Conservation (phyloP, 2,888 invertebrate genomes). For the Epinotia brunnichana region DNA sequence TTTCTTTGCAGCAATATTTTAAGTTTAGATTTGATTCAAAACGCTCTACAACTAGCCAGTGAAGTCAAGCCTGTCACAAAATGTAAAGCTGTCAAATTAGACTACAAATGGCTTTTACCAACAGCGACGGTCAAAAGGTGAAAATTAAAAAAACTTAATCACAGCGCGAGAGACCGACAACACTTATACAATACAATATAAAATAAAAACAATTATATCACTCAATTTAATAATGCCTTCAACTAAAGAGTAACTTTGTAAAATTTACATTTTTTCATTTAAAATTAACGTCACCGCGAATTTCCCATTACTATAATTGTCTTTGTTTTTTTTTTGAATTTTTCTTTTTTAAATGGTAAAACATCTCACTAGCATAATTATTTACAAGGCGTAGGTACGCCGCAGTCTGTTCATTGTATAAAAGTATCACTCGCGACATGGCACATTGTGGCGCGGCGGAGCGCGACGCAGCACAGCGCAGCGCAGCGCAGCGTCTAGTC, state of each 20-base stretch:
- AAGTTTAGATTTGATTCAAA: neutral
- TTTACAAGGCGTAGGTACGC: constrained; percentile 74
- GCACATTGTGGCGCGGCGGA: constrained; percentile 55
- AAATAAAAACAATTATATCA: constrained; percentile 65
- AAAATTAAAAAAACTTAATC: constrained; percentile 1
- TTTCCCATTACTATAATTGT: constrained; percentile 73
- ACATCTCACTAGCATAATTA: constrained; percentile 80
- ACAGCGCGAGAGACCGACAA: constrained; percentile 29
- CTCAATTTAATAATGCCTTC: constrained; percentile 53
- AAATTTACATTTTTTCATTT: constrained; percentile 67
- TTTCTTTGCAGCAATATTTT: neutral
- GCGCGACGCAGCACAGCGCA: constrained; percentile 22
- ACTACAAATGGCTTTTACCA: neutral
- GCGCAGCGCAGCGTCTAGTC: constrained; percentile 85
- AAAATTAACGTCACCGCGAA: constrained; percentile 70
- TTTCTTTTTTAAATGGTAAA: constrained; percentile 74
- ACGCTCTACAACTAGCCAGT: neutral
- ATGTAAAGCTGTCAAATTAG: neutral
- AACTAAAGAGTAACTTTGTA: constrained; percentile 72
- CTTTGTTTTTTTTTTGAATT: constrained; percentile 66
- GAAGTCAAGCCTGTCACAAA: neutral
- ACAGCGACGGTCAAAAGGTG: neutral
- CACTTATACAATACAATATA: constrained; percentile 55
- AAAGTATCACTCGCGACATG: constrained; percentile 77
- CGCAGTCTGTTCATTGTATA: constrained; percentile 78